Conservation (phyloP, 2,113 vertebrate species). For the Hemibagrus wyckioides region DNA sequence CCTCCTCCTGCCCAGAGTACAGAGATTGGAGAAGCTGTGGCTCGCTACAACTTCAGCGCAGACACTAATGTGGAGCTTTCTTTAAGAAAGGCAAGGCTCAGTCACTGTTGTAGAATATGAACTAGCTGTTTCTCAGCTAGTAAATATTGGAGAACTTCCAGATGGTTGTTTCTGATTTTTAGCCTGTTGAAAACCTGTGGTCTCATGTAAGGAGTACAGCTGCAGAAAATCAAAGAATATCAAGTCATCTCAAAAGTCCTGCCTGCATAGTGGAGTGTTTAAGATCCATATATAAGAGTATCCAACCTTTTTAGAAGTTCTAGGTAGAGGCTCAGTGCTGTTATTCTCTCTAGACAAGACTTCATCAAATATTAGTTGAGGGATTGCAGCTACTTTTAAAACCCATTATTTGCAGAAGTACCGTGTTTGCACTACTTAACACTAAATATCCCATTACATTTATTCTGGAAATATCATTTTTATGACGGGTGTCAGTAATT, state of each 20-base stretch:
- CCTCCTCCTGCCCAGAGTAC: slow-evolving; percentile 81
- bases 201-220: not conserved
- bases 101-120: not conserved
- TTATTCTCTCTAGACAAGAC: not conserved
- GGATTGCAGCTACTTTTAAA: not conserved
- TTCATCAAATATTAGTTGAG: not conserved
- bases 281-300: not conserved
- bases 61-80: slow-evolving; percentile 88
- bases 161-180: not conserved
- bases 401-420: not conserved
- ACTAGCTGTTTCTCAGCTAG: not conserved
- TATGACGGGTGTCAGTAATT: not conserved
- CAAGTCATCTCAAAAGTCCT: not conserved
- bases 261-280: not conserved
- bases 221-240: not conserved
- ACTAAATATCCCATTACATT: not conserved
- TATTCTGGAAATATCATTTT: not conserved
- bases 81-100: slow-evolving; percentile 78
- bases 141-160: not conserved
- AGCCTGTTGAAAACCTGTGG: not conserved
- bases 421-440: not conserved
- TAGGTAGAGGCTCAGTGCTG: not conserved
- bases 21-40: slow-evolving; percentile 85
- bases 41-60: slow-evolving; percentile 85
- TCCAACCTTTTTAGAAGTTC: not conserved